phyloP scores from a whole-genome alignment of 2,888 invertebrate species.

The Conistra vaccinii region DNA sequence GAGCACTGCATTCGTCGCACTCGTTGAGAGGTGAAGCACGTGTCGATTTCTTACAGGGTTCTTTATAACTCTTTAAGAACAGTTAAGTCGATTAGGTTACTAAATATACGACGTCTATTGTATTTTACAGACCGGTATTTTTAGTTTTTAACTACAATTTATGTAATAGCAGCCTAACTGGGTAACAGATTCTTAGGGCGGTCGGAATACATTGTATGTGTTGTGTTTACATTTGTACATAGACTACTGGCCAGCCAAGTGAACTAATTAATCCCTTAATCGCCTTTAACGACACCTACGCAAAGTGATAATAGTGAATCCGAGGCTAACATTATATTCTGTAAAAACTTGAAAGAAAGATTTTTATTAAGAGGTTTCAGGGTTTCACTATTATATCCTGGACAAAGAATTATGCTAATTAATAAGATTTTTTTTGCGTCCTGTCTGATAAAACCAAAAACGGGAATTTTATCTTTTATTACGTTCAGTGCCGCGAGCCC shows the following conservation, averaged over 20 bases:
- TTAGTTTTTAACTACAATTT: not conserved
- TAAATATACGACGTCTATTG: too few species aligned
- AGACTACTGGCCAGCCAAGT: not conserved
- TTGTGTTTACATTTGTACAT: not conserved
- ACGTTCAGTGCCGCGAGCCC: too few species aligned
- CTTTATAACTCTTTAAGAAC: too few species aligned
- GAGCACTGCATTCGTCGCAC: too few species aligned
- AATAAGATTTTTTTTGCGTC: not conserved
- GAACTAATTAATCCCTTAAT: constrained; percentile 43
- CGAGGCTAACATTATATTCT: not conserved
- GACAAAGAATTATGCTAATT: not conserved
- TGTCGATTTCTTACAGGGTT: too few species aligned
- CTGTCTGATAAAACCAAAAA: not conserved
- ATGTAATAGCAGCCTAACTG: too few species aligned
- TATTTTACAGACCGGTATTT: not conserved
- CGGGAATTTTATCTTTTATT: not conserved
- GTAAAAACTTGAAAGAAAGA: not conserved
- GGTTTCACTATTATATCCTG: not conserved
- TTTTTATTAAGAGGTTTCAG: not conserved
- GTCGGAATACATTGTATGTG: not conserved
- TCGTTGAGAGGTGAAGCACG: too few species aligned
- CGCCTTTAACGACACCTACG: constrained; percentile 4
- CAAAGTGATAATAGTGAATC: not conserved
- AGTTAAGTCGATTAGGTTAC: too few species aligned
- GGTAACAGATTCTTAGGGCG: not conserved